Evolutionary conservation across 2,113 vertebrate genomes (phyloP), one percentile per base, ranked within the genome.

Genomic region (Malurus cyaneus): DNA sequence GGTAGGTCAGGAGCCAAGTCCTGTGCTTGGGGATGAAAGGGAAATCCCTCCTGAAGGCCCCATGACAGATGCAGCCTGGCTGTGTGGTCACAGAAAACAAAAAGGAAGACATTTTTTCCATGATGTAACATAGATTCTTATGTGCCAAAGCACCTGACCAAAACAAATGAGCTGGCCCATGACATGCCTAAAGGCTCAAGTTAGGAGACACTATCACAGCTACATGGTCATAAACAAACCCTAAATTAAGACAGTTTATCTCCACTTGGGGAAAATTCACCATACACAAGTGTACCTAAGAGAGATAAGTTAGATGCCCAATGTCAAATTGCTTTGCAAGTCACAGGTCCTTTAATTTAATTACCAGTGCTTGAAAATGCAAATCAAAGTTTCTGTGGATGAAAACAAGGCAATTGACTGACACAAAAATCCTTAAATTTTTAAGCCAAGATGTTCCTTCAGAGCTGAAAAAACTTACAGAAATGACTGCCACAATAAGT

Each of bases 241-340:
- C 25, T 56, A 42, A 74, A 87, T 47, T 42, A 66, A 78, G 71
- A 50, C 6, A n/a, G 20, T 61, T 61, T 60, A 32, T 53, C 29
- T 82, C 47, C 6, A 1, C 9, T 2, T 15, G 8, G 31, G 10
- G 6, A 12, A 32, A 66, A 76, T 24, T 74, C 52, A 77, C 8
- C 39, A 13, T n/a, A 29, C 11, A 76, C 61, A 34, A 0, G 0
- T 2, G 3, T 42, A 42, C 18, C 25, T 26, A 65, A 54, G 15
- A 79, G 10, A 59, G 18, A 52, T 28, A 29, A 82, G 28, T 23
- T 67, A 77, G 12, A 23, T 14, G n/a, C 13, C 13, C 16, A 34
- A 6, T 31, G 67, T 49, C 49, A 67, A 81, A 70, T 5, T 14
- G 61, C 25, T 15, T 87, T 71, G 19, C 57, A 88, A 71, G 44